Evolutionary conservation across 2,888 invertebrate genomes (phyloP), one percentile per base, ranked within the genome.

Genomic region (Orchesella flavescens): DNA sequence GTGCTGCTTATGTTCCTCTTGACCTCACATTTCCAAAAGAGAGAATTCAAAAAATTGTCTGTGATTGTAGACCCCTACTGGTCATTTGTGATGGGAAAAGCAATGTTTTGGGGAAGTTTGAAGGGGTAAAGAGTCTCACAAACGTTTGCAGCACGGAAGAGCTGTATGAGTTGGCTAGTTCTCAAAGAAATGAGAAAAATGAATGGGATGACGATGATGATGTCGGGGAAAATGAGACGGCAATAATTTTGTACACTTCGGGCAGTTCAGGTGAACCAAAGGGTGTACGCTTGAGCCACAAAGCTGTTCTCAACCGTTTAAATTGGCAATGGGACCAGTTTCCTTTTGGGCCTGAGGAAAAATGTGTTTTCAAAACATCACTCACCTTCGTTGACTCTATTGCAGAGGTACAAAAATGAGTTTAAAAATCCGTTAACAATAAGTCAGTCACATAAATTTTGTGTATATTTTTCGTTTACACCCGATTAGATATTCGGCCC

Each of bases 361-460:
- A 92, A 5, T 95, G 95, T 88, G 94, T 96, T 0, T 97, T 97
- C 91, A 97, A 97, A 91, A 97, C 97, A 0, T 95, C 97, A 0
- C 91, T 97, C n/a, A 97, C 96, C 0, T 97, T 97, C 89, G 96
- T 97, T 4, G 97, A 97, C 90, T 95, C 96, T 0, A 94, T 96
- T 10, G 49, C 86, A 1, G 87, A 87, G 44, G 77, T 68, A 59
- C 13, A 21, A 10, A 59, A 21, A 59, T 59, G 23, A 19, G 7
- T 9, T 44, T 44, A 44, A 44, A 44, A 44, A 9, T 9, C 12
- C 9, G 7, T 9, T 44, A 7, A 9, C n/a, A n/a, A n/a, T n/a
- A n/a, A n/a, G n/a, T n/a, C n/a, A n/a, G n/a, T n/a, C n/a, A n/a
- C n/a, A n/a, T n/a, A n/a, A n/a, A n/a, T n/a, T n/a, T n/a, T n/a